phyloP scores from a whole-genome alignment of 53 echinoderm and acorn worm species.

The Hippasteria phrygiana region DNA sequence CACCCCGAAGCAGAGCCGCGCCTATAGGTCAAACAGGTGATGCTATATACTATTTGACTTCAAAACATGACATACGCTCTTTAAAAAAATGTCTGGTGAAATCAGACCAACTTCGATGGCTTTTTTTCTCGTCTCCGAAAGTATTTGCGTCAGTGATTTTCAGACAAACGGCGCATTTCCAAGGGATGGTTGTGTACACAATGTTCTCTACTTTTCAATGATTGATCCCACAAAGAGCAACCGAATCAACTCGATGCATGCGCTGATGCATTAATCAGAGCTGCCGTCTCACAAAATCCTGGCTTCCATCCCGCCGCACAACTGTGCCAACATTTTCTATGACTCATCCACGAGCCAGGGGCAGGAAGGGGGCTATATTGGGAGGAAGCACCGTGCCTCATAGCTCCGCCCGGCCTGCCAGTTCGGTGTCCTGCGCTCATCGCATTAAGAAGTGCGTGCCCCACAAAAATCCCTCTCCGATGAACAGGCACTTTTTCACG shows the following conservation, averaged over 20 bases:
- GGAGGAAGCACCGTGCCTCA: conserved; percentile 46
- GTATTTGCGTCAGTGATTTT: no score
- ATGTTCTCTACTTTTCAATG: background rate
- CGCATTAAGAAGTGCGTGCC: background rate
- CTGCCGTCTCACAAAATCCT: background rate
- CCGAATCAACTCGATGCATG: background rate
- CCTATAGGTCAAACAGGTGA: no score
- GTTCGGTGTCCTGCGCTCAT: background rate
- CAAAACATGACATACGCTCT: no score
- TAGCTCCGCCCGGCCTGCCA: background rate
- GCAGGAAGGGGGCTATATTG: background rate
- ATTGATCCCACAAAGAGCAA: background rate
- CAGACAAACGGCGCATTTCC: no score
- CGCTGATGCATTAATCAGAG: background rate
- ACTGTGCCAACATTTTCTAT: conserved; percentile 34
- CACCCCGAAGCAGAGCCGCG: no score
- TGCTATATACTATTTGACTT: no score
- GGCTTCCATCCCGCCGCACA: background rate
- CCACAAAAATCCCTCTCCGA: background rate
- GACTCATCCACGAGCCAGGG: conserved; percentile 24
- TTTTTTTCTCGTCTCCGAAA: background rate
- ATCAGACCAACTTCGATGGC: no score
- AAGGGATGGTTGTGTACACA: no score
- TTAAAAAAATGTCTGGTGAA: no score
- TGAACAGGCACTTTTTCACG: conserved; percentile 14